These are phyloP conservation scores for Ostrea edulis DNA, from an alignment of 1,140 invertebrate species.

Conservation along the genomic window DNA sequence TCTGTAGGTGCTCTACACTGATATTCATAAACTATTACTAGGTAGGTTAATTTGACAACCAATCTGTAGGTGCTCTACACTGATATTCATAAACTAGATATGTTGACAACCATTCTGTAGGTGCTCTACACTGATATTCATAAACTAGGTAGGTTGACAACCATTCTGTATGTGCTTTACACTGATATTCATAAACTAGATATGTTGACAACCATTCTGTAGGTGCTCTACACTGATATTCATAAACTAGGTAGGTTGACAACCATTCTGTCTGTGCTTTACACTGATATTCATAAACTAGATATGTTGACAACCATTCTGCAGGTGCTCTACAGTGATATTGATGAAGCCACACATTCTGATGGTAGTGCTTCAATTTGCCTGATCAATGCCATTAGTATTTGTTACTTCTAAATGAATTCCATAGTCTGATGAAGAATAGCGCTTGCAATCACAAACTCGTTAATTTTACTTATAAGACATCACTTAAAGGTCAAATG, in stretches of 20 bases:
- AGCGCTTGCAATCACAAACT: neutral
- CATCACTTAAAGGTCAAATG: neutral
- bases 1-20: neutral
- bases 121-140: neutral
- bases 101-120: neutral
- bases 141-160: neutral
- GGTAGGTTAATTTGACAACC: neutral
- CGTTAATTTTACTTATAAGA: constrained; percentile 6
- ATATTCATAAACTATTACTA: neutral
- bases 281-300: neutral
- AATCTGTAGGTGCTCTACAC: neutral
- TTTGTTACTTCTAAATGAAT: constrained; percentile 2
- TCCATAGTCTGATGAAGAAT: neutral
- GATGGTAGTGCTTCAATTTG: neutral
- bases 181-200: neutral
- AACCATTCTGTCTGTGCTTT: neutral
- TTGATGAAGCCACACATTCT: neutral
- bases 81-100: neutral
- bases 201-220: neutral
- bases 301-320: neutral
- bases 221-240: neutral
- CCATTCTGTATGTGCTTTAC: neutral
- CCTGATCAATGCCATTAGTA: neutral
- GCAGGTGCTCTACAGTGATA: neutral
- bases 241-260: neutral